Base-by-base conservation (phyloP, 2,113 vertebrate genomes). In the Anhinga rufa region DNA sequence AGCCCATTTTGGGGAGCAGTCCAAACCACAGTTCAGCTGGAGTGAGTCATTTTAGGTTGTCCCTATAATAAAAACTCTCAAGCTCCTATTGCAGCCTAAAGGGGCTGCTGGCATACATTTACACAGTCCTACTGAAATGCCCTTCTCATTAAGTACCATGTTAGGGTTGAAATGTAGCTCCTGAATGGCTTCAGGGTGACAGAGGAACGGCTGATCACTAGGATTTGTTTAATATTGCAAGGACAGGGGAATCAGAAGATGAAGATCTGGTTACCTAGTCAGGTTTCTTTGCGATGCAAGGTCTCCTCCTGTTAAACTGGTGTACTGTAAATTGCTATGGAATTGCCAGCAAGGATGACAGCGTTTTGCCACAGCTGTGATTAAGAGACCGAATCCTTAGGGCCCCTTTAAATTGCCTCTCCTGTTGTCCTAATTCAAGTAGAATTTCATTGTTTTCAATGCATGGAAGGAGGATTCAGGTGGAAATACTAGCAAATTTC, bases 371-470 rank as follows among this genome's bases (percentile, higher is more conserved):
- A 92, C 88, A 84, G 83, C 54, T 74, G 91, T 80, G 86, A 84
- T 93, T 94, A 86, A 94, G 57, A 94, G 88, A 76, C 79, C 55
- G 82, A 78, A 78, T 93, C 68, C 82, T 88, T 71, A 90, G 86
- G 85, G 86, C 86, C 85, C 90, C 80, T 83, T 82, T 93, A 60
- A 86, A 96, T 84, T 93, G 86, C 93, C 57, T 89, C 93, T 90
- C 61, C 70, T 78, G 61, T 93, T 91, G 76, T 71, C 83, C 88
- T 86, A 93, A 95, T 93, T 95, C 96, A 95, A 92, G 75, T 21
- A 95, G 86, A 92, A 91, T 92, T 97, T 88, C 86, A 90, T 90
- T 96, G 96, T 86, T 90, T 92, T 78, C 77, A 78, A 17, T 18
- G 40, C 2, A 5, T 36, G 86, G 83, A 91, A 92, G 71, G 86